Conservation (phyloP, 2,888 invertebrate species). For the Heteromyza rotundicornis region DNA sequence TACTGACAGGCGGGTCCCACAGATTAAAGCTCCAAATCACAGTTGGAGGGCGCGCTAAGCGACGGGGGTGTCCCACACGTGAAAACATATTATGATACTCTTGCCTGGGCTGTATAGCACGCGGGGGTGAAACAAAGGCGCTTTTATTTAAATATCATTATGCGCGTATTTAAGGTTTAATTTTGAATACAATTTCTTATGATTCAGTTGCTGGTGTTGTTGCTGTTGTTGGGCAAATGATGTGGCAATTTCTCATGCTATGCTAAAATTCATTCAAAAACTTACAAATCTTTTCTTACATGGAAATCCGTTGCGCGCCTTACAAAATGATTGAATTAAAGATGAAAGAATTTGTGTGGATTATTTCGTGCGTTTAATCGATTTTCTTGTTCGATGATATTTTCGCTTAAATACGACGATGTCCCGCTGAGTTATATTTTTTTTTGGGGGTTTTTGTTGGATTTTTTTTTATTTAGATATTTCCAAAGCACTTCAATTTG, state of each 20-base stretch:
- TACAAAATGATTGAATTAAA: conserved; percentile 7
- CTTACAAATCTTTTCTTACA: neutral
- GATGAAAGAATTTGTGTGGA: neutral
- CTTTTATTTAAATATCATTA: conserved; percentile 1
- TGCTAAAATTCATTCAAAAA: conserved; percentile 18
- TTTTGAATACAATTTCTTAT: neutral
- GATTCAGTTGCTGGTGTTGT: neutral
- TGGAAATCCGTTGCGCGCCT: neutral
- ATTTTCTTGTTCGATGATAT: conserved; percentile 42
- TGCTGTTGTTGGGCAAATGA: neutral
- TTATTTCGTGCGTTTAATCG: conserved; percentile 52
- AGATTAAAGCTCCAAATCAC: conserved; percentile 30
- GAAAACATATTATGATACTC: too few relatives aligned
- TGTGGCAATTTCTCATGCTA: neutral
- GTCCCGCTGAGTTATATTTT: conserved; percentile 34
- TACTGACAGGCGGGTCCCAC: conserved; percentile 32
- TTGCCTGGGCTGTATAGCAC: too few relatives aligned
- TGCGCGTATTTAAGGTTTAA: conserved; percentile 2
- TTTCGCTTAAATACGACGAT: conserved; percentile 34
- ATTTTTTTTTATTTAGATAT: conserved; percentile 5
- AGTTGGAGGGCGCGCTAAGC: conserved; percentile 22
- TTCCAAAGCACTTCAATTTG: conserved; percentile 14
- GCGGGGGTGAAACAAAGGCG: too few relatives aligned
- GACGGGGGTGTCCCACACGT: conserved; percentile 10
- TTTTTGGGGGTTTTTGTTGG: neutral